A percentile compares a stretch with the other conserved stretches of the same genome.
phyloP scores from a whole-genome alignment of 1,140 invertebrate species.

The Manduca sexta region DNA sequence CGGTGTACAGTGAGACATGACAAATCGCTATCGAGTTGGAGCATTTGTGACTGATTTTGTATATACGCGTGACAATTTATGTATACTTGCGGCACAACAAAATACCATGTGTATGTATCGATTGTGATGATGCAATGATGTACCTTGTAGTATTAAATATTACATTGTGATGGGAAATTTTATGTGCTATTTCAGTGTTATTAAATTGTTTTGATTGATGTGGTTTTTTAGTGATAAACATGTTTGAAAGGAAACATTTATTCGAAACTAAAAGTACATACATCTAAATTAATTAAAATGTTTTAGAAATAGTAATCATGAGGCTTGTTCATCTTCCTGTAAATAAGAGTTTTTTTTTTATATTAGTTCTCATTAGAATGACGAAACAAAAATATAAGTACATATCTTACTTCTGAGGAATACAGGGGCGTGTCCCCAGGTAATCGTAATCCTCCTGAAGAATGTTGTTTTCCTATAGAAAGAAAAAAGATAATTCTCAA shows the following conservation, averaged over 20 bases:
- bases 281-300: too few species aligned
- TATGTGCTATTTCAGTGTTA: conserved; percentile 55
- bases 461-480: not conserved
- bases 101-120: conserved; percentile 26
- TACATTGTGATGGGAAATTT: conserved; percentile 52
- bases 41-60: conserved; percentile 14
- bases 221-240: conserved; percentile 12
- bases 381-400: conserved; percentile 1
- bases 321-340: not conserved
- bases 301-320: too few species aligned
- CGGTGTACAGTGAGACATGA: conserved; percentile 6
- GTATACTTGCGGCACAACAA: not conserved
- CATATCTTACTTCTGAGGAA: conserved; percentile 19
- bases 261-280: too few species aligned
- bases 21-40: conserved; percentile 14
- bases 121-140: conserved; percentile 44
- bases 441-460: conserved; percentile 16
- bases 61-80: not conserved
- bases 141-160: conserved; percentile 51
- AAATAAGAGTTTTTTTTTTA: not conserved
- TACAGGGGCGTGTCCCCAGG: conserved; percentile 32
- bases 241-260: not conserved
- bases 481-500: too few species aligned
- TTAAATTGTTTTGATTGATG: conserved; percentile 43
- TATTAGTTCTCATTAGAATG: not conserved